These are phyloP conservation scores for Sinodicranocentrus sp. DNA, from an alignment of 2,888 invertebrate species.

Conservation along the genomic window DNA sequence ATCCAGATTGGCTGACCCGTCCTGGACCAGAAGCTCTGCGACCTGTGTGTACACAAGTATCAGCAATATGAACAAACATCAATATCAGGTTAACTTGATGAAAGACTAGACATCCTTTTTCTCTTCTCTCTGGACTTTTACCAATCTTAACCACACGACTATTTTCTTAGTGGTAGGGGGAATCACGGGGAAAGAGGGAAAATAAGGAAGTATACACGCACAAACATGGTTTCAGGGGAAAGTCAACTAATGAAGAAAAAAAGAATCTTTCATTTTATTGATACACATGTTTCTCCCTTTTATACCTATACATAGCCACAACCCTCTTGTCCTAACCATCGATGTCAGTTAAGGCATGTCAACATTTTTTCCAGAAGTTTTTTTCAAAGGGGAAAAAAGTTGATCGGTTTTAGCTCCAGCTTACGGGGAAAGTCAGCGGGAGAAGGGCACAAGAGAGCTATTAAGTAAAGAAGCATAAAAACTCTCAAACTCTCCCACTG, in stretches of 20 bases:
- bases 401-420: constrained; percentile 2
- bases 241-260: constrained; percentile 51
- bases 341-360: constrained; percentile 34
- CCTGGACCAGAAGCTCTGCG: constrained; percentile 91
- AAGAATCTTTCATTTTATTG: constrained; percentile 51
- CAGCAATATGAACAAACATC: constrained; percentile 55
- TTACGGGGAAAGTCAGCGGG: not conserved
- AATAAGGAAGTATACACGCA: constrained; percentile 44
- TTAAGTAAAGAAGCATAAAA: constrained; percentile 52
- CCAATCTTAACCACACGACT: not conserved
- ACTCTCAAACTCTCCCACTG: constrained; percentile 33
- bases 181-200: constrained; percentile 9
- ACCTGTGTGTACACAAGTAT: constrained; percentile 83
- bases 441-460: constrained; percentile 34
- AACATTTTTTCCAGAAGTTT: constrained; percentile 8
- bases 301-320: no score
- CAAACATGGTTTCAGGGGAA: constrained; percentile 12
- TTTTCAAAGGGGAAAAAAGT: not conserved
- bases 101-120: constrained; percentile 41
- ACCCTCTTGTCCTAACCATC: no score
- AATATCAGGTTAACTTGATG: constrained; percentile 64
- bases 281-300: constrained; percentile 49
- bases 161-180: not conserved
- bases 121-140: no score
- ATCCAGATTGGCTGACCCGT: constrained; percentile 95